Percentiles rank a stretch among this genome's conserved stretches.
These are phyloP conservation scores for Sternotherus odoratus DNA, from an alignment of 2,797 vertebrate genomes.

Conservation along the genomic window DNA sequence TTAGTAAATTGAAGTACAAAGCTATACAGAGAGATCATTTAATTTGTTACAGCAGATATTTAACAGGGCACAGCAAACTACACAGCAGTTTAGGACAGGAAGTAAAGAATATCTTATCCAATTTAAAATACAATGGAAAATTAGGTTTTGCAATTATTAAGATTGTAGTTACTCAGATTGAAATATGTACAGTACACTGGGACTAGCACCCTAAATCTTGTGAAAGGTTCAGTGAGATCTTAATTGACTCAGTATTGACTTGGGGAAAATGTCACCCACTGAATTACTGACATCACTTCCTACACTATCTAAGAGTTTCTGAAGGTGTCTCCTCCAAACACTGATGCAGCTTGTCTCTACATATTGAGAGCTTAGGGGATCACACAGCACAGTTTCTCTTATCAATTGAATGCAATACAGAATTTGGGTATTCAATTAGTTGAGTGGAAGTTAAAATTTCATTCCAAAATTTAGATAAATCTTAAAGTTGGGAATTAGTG, in stretches of 20 bases:
- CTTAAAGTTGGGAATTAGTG: constrained; percentile 25
- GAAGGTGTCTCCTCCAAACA: background rate
- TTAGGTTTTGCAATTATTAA: background rate
- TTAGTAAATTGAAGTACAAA: background rate
- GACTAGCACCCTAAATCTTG: background rate
- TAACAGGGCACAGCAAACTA: background rate
- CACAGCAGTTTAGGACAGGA: background rate
- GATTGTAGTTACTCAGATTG: background rate
- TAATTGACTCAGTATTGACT: background rate
- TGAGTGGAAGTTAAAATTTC: constrained; percentile 45
- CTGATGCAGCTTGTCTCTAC: background rate
- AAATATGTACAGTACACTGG: background rate
- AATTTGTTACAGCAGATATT: background rate
- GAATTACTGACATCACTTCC: background rate
- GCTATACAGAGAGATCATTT: background rate
- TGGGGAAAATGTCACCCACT: background rate
- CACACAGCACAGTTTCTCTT: background rate
- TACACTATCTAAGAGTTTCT: background rate
- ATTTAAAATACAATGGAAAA: background rate
- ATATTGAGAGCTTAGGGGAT: background rate
- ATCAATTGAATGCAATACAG: background rate
- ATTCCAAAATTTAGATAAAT: constrained; percentile 33
- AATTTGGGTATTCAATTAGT: constrained; percentile 54
- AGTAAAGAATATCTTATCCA: background rate
- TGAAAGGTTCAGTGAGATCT: background rate